Percentiles rank a stretch among this genome's conserved stretches.
phyloP scores from a whole-genome alignment of 2,113 vertebrate genomes.

The Ramphastos sulfuratus region DNA sequence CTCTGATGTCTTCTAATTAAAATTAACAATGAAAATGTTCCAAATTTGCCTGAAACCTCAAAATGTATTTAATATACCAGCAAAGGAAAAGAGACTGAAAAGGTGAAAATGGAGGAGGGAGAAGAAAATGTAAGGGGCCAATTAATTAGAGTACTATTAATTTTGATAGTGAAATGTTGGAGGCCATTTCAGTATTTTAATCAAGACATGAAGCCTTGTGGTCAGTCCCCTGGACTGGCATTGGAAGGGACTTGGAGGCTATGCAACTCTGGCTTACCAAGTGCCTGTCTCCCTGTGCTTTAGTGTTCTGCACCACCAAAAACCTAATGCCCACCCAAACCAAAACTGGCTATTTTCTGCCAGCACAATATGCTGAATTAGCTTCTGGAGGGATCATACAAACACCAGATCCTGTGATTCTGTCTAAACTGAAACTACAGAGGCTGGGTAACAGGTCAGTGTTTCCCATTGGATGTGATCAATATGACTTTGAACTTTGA shows the following conservation, averaged over 20 bases:
- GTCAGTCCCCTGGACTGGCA: background rate
- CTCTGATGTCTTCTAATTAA: slow-evolving; percentile 19
- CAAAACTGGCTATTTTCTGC: background rate
- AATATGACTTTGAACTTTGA: background rate
- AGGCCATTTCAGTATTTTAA: background rate
- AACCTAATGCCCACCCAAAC: background rate
- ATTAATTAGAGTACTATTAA: background rate
- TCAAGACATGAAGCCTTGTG: background rate
- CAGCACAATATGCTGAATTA: background rate
- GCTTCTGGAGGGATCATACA: background rate
- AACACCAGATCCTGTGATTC: background rate
- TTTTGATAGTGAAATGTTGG: background rate
- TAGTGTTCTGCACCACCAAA: background rate
- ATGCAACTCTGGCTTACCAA: background rate
- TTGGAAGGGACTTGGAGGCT: background rate
- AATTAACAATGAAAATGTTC: slow-evolving; percentile 6
- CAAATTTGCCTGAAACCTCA: background rate
- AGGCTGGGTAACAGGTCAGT: background rate
- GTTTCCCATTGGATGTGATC: background rate
- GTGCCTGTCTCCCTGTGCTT: background rate
- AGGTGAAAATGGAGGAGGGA: background rate
- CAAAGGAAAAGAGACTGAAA: slow-evolving; percentile 5
- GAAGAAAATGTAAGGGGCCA: background rate
- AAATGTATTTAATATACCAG: slow-evolving; percentile 1
- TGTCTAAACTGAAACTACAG: background rate